Base-by-base conservation (phyloP, 92 coral and sea anemone species). In the Metridium senile region DNA sequence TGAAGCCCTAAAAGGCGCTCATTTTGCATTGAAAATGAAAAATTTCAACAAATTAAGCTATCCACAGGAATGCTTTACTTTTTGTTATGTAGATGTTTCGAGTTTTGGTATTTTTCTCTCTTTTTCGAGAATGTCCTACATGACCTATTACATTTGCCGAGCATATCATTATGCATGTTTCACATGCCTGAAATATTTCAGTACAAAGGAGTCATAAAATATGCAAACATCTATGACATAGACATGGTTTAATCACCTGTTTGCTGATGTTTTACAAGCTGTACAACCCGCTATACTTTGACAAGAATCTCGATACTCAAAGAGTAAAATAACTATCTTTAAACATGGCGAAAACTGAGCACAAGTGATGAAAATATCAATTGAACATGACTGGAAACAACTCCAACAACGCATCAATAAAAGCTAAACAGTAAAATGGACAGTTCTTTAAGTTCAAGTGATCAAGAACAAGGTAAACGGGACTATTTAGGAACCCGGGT, bases 191-290 rank as follows among this genome's bases (percentile, higher is more conserved):
- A 20, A 63, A 63, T 61, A 63, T 29, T 63, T 63, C 28, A 21
- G 7, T 28, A 63, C 49, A 58, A 58, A 72, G 54, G 32, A n/a
- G 19, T 72, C 11, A 62, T 73, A 20, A 73, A 73, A 73, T 73
- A 73, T 73, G 78, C 78, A 33, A 25, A 35, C 29, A 54, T 57
- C 9, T 57, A 34, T 26, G 31, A 32, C 56, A 47, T 13, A 58
- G 31, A 30, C 66, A 20, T 23, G 20, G 22, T 72, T 62, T 62
- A 66, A 66, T 76, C 82, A 77, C 82, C 82, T 77, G 82, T 77
- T 66, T 77, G 82, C 81, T 43, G 62, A 68, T 77, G 82, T 64
- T 39, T 27, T 58, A 45, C 71, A 45, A 58, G 68, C 80, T 64
- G 58, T 33, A 1, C 28, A 46, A 18, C 25, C 9, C 22, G 11